Evolutionary conservation across 2,113 vertebrate species (phyloP).

Genomic region (Trogon melanurus): DNA sequence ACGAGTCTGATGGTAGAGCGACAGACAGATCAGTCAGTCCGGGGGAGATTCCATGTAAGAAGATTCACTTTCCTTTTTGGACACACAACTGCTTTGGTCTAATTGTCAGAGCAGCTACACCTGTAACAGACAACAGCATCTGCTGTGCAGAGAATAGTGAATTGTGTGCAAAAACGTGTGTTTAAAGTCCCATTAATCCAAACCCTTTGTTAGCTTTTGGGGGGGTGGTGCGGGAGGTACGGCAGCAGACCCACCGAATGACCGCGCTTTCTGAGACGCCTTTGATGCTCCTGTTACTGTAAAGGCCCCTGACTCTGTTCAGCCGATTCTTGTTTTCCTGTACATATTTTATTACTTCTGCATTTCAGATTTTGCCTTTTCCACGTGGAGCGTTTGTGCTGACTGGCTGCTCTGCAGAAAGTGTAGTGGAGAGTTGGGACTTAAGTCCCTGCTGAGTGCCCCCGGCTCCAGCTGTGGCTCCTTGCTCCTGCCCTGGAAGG

Average conservation of each 20-base stretch:
- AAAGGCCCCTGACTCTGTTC: not conserved
- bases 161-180: not conserved
- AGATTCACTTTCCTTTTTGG: not conserved
- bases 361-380: not conserved
- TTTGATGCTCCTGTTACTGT: not conserved
- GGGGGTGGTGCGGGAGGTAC: no score
- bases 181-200: not conserved
- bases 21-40: not conserved
- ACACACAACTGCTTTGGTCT: not conserved
- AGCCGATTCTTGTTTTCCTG: not conserved
- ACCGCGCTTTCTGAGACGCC: not conserved
- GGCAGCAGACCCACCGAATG: not conserved
- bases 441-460: not conserved
- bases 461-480: not conserved
- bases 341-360: not conserved
- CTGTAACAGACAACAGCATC: not conserved
- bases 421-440: not conserved
- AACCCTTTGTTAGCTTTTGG: not conserved
- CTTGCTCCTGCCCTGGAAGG: not conserved
- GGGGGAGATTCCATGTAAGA: not conserved
- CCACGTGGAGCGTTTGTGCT: not conserved
- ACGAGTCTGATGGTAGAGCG: not conserved
- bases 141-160: not conserved
- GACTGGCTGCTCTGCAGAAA: not conserved
- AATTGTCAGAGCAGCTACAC: not conserved